Base-by-base conservation (phyloP, 1,140 invertebrate genomes). In the Ptiloglossa arizonensis region DNA sequence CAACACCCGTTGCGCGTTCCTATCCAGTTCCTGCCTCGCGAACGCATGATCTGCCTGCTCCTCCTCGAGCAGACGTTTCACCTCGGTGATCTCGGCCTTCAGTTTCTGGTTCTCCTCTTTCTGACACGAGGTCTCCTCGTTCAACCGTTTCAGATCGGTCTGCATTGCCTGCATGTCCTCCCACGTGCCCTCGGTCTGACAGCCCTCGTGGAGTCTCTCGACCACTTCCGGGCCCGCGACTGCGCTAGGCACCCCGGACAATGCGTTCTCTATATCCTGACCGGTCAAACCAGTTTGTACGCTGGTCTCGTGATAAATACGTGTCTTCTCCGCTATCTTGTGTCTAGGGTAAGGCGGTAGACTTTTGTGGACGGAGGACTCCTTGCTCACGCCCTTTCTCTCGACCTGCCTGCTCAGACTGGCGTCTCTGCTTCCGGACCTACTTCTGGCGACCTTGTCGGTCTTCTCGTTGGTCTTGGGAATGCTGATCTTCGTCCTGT, bases 281-380 rank as follows among this genome's bases (percentile, higher is more conserved):
- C 95, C 94, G 0, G 95, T 94, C 29, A 97, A 88, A 9, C 95
- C 95, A 0, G 96, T 97, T 87, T 97, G 96, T 5, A 94, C 93
- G 19, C 93, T 93, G 0, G 93, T 95, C 90, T 97, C 96, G 75
- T 97, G 96, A 88, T 96, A 97, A 72, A 97, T 97, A 82, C 94
- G 93, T 0, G 95, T 96, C 85, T 93, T 94, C 32, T 91, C 87
- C 1, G 67, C 48, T 0, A 89, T 86, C 83, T 93, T 94, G 48
- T 91, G 92, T 22, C 91, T 91, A 15, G 93, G 93, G 74, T 93
- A 93, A 0, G 94, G 94, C 0, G 94, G 94, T 38, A 94, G 83
- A 1, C 92, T 93, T 77, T 94, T 93, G 48, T 93, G 91, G 87
- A 86, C 19, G 85, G 77, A 71, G 8, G 85, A 86, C 46, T 90